Conservation (phyloP, 2,888 invertebrate genomes). For the Amblyjoppa proteus region DNA sequence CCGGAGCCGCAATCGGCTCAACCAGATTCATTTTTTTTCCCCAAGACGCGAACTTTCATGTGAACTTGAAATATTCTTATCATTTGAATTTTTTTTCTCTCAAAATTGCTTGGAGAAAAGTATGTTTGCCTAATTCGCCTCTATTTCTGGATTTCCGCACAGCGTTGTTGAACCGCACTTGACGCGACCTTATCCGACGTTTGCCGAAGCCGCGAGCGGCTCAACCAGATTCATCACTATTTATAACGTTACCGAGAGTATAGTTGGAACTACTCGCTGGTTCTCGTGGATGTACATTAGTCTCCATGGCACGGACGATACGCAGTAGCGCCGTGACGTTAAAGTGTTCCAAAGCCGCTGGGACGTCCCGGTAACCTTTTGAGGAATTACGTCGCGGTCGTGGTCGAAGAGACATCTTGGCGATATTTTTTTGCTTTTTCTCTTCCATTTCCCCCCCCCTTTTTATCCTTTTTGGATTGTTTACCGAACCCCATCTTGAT, state of each 20-base stretch:
- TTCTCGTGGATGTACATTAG: background rate
- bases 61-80: too few species aligned
- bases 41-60: too few species aligned
- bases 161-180: conserved; percentile 61
- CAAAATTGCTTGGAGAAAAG: conserved; percentile 18
- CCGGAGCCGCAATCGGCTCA: conserved; percentile 53
- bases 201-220: conserved; percentile 59
- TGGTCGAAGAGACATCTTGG: too few species aligned
- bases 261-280: conserved; percentile 1
- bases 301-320: conserved; percentile 28
- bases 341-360: too few species aligned
- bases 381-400: too few species aligned
- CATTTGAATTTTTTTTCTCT: background rate
- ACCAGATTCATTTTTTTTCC: conserved; percentile 59
- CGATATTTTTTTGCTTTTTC: too few species aligned
- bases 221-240: conserved; percentile 71
- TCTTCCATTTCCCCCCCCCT: too few species aligned
- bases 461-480: too few species aligned
- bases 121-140: conserved; percentile 40
- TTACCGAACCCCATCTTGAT: too few species aligned
- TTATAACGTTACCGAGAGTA: conserved; percentile 61
- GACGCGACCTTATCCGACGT: conserved; percentile 67
- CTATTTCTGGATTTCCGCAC: conserved; percentile 61
- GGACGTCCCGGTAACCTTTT: too few species aligned
- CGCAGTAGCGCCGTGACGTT: background rate